Evolutionary conservation across 2,113 vertebrate genomes (phyloP), one percentile per base, ranked within the genome.

Genomic region (Siphamia tubifer): DNA sequence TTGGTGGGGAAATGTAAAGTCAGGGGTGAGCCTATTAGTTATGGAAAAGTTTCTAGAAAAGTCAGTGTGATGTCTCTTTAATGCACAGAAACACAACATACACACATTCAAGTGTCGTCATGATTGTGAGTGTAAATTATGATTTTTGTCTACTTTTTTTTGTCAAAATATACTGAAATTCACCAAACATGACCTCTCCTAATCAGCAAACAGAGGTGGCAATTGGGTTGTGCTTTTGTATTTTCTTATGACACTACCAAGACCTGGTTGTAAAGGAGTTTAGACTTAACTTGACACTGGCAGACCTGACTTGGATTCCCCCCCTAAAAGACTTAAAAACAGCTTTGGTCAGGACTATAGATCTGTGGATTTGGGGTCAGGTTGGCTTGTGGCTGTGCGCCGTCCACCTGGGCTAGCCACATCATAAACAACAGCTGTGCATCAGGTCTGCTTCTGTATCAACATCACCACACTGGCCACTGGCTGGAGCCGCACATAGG

Each of bases 361-460:
- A 94, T 94, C 85, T 92, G 89, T 88, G 91, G 90, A 90, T 76
- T 77, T n/a, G 40, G 72, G 71, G 76, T 82, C 66, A 38, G 83
- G 73, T 62, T 69, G 64, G 78, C 84, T 79, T 91, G 90, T 85
- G 89, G 88, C 82, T 42, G 70, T 71, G 72, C 65, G 60, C 44
- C 43, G 68, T 87, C 89, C 87, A 91, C 78, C 83, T 89, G 87
- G 82, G 78, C 86, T 65, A 68, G 87, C 91, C 90, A 85, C 91
- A 93, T 90, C 84, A 85, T 91, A 91, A 92, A 92, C 89, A 88
- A 90, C 87, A 83, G 68, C 85, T 72, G 69, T 83, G 76, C 65
- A 71, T 83, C 86, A 72, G 70, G 39, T 71, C 63, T 45, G 77
- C 71, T 69, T 76, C 76, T 82, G 85, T 87, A 79, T 89, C 82